Evolutionary conservation across 2,888 invertebrate species (phyloP).

Genomic region (Meiosimyza platycephala): DNA sequence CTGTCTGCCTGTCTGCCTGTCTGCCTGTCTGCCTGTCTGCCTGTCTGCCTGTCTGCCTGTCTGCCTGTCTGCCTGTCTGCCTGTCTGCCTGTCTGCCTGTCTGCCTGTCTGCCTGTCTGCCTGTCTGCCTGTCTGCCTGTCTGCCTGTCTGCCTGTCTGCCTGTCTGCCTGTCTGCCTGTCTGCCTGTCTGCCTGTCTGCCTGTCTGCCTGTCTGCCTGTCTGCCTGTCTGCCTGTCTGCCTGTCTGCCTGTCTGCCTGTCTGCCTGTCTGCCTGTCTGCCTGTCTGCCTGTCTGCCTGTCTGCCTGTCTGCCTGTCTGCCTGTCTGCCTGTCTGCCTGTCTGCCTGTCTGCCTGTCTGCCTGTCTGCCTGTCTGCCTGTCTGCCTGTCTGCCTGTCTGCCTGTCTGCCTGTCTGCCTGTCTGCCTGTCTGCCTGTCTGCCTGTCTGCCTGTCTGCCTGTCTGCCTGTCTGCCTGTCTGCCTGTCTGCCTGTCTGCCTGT

Average conservation of each 20-base stretch:
- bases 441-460: conserved; percentile 17
- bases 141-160: conserved; percentile 6
- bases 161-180: conserved; percentile 12
- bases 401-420: conserved; percentile 17
- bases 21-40: conserved; percentile 6
- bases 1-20: conserved; percentile 12
- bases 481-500: conserved; percentile 17
- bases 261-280: conserved; percentile 15
- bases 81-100: conserved; percentile 12
- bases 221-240: conserved; percentile 9
- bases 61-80: conserved; percentile 6
- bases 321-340: conserved; percentile 17
- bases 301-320: conserved; percentile 15
- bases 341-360: conserved; percentile 10
- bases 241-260: conserved; percentile 14
- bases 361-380: conserved; percentile 14
- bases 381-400: conserved; percentile 15
- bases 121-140: conserved; percentile 12
- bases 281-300: conserved; percentile 17
- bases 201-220: conserved; percentile 9
- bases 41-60: conserved; percentile 12
- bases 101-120: conserved; percentile 6
- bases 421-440: conserved; percentile 15
- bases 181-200: conserved; percentile 10
- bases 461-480: conserved; percentile 15